phyloP scores from a whole-genome alignment of 1,140 invertebrate genomes.

The Grapholita molesta region DNA sequence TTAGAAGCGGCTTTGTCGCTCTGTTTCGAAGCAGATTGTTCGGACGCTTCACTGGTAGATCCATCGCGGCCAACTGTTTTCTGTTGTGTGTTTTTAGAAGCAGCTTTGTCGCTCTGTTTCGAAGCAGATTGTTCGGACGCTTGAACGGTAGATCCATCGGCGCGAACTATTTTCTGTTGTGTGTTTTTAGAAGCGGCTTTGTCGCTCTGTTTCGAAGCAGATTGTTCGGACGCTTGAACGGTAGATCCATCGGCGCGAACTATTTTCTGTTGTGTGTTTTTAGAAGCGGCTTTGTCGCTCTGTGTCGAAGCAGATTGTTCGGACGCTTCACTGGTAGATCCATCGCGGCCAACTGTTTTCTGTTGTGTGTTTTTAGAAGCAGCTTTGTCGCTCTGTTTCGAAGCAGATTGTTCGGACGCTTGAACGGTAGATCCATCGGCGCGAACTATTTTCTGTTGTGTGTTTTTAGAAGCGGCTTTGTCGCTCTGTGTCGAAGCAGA shows the following conservation, averaged over 20 bases:
- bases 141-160: neutral
- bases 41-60: neutral
- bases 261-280: neutral
- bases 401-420: neutral
- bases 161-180: too few species aligned
- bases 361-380: neutral
- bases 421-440: neutral
- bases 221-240: too few species aligned
- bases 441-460: neutral
- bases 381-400: neutral
- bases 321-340: neutral
- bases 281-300: neutral
- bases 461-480: neutral
- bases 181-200: too few species aligned
- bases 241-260: too few species aligned
- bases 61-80: neutral
- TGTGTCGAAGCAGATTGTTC: neutral
- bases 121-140: neutral
- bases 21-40: neutral
- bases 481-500: neutral
- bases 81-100: neutral
- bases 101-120: neutral
- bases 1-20: neutral
- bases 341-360: neutral
- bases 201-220: too few species aligned